These are phyloP conservation scores for Mastomys natalensis DNA, from an alignment of 2,113 vertebrate genomes.

Conservation along the genomic window DNA sequence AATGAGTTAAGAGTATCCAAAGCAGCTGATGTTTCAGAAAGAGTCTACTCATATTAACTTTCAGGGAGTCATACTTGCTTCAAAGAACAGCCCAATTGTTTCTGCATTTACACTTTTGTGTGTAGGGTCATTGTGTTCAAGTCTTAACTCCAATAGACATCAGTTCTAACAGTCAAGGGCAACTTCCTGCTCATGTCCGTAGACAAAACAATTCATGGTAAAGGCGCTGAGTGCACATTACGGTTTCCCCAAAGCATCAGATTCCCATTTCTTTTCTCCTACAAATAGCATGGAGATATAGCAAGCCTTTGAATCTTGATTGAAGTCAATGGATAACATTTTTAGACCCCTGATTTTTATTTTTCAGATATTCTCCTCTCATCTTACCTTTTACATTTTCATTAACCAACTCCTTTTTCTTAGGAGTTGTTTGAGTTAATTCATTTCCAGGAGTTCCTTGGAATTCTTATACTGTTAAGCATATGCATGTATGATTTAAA, in stretches of 20 bases:
- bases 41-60: not conserved
- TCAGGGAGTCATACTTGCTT: not conserved
- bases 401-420: not conserved
- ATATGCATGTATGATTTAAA: not conserved
- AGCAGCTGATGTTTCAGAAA: conserved; percentile 1
- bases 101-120: not conserved
- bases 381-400: conserved; percentile 24
- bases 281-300: too few relatives aligned
- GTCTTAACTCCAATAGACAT: conserved; percentile 58
- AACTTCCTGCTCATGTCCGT: not conserved
- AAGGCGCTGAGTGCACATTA: not conserved
- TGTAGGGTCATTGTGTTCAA: conserved; percentile 33
- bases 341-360: not conserved
- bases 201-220: not conserved
- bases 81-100: conserved; percentile 45
- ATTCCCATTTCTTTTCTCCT: conserved; percentile 23
- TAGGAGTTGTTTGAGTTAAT: not conserved
- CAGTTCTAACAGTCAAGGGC: not conserved
- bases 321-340: conserved; percentile 11
- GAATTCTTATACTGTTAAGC: not conserved
- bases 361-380: not conserved
- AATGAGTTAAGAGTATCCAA: not conserved
- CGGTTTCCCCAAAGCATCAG: not conserved
- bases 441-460: not conserved
- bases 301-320: not conserved